Percentiles rank a stretch among this genome's conserved stretches.
Conservation (phyloP, 1,140 invertebrate genomes). For the Heliconius nattereri region DNA sequence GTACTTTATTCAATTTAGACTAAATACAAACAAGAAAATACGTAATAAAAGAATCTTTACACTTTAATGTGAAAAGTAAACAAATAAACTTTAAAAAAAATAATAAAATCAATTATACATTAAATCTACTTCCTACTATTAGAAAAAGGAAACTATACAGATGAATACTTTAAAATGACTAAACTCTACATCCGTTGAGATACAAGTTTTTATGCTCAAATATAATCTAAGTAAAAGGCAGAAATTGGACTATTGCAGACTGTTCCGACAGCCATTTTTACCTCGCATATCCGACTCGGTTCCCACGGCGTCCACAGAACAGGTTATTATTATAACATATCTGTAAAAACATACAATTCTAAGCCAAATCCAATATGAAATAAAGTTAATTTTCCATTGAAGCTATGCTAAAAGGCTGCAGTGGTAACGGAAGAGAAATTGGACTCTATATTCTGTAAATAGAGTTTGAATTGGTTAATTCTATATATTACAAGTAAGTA, state of each 20-base stretch:
- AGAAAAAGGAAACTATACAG: slow-evolving; percentile 44
- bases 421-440: slow-evolving; percentile 49
- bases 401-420: slow-evolving; percentile 45
- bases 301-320: slow-evolving; percentile 77
- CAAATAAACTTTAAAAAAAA: too few relatives aligned
- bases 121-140: slow-evolving; percentile 29
- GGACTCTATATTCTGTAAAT: slow-evolving; percentile 48
- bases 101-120: slow-evolving; percentile 18
- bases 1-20: too few relatives aligned
- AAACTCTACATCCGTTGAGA: slow-evolving; percentile 41
- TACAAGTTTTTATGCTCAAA: slow-evolving; percentile 46
- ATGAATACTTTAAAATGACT: slow-evolving; percentile 22
- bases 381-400: slow-evolving; percentile 51
- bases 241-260: slow-evolving; percentile 79
- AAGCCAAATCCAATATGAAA: slow-evolving; percentile 42
- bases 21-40: too few relatives aligned
- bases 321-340: slow-evolving; percentile 80
- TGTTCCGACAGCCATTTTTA: slow-evolving; percentile 77
- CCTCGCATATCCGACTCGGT: slow-evolving; percentile 76
- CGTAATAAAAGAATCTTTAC: too few relatives aligned
- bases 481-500: slow-evolving; percentile 58
- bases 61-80: too few relatives aligned
- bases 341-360: slow-evolving; percentile 41
- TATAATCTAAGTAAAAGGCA: slow-evolving; percentile 76
- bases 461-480: slow-evolving; percentile 58